Percentiles rank a stretch among this genome's conserved stretches.
These are phyloP conservation scores for Eurois occulta DNA, from an alignment of 2,888 invertebrate species.

Conservation along the genomic window DNA sequence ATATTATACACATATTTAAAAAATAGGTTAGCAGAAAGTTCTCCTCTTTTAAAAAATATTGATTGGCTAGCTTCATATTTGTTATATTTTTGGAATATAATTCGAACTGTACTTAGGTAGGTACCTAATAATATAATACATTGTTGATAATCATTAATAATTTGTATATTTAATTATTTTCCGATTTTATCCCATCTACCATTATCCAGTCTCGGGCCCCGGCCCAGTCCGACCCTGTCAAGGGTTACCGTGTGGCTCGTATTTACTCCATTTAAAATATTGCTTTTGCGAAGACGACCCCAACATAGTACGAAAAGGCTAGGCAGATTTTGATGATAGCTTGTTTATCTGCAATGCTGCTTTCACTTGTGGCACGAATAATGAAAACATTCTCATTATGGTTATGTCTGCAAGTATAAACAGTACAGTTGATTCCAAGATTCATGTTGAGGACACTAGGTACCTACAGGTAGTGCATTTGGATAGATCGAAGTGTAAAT, in stretches of 20 bases:
- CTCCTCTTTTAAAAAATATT: too few species aligned
- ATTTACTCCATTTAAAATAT: not conserved
- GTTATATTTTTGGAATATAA: too few species aligned
- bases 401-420: not conserved
- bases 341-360: not conserved
- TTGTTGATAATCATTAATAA: too few species aligned
- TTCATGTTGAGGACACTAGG: not conserved
- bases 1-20: too few species aligned
- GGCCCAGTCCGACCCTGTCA: not conserved
- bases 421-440: not conserved
- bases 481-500: not conserved
- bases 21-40: too few species aligned
- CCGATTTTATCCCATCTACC: too few species aligned
- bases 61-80: too few species aligned
- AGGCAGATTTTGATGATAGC: not conserved
- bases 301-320: not conserved
- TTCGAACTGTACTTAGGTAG: too few species aligned
- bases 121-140: too few species aligned
- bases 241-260: not conserved
- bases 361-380: not conserved
- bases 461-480: not conserved
- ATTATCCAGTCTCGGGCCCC: too few species aligned
- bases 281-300: not conserved
- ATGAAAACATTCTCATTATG: not conserved
- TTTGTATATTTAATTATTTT: too few species aligned